These are phyloP conservation scores for Pao palembangensis DNA, from an alignment of 2,113 vertebrate genomes.

Conservation along the genomic window DNA sequence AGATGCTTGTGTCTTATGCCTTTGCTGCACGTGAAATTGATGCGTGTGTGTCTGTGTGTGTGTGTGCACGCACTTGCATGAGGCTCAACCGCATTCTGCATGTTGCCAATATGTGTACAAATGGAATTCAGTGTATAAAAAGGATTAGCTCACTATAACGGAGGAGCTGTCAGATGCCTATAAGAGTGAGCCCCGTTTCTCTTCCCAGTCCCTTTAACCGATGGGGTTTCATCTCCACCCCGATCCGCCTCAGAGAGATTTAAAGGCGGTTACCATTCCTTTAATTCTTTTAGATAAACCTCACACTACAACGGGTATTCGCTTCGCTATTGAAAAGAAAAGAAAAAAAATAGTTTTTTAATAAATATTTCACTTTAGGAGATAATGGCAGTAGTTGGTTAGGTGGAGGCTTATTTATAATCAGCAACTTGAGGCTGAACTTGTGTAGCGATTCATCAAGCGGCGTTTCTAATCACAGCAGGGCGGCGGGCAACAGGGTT, in stretches of 20 bases:
- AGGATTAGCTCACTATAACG: constrained; percentile 64
- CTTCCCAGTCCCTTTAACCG: constrained; percentile 48
- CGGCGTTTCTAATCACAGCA: constrained; percentile 53
- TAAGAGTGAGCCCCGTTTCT: constrained; percentile 63
- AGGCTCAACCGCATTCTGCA: constrained; percentile 13
- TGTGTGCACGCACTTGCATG: constrained; percentile 3
- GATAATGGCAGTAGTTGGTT: constrained; percentile 26
- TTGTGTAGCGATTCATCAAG: constrained; percentile 39
- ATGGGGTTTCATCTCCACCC: constrained; percentile 61
- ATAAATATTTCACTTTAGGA: constrained; percentile 23
- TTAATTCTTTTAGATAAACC: constrained; percentile 61
- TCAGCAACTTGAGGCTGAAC: constrained; percentile 48
- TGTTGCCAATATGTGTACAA: constrained; percentile 35
- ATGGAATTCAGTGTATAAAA: constrained; percentile 52
- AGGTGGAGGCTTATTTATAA: constrained; percentile 53
- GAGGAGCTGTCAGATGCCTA: constrained; percentile 61
- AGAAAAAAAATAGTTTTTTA: constrained; percentile 33
- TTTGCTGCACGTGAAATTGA: neutral
- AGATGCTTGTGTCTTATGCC: neutral
- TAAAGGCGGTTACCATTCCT: constrained; percentile 60
- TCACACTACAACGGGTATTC: constrained; percentile 45
- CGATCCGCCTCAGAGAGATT: constrained; percentile 60
- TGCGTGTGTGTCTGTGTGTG: neutral
- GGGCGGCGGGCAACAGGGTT: constrained; percentile 7
- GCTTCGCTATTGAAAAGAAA: constrained; percentile 21